phyloP scores from a whole-genome alignment of 2,888 invertebrate genomes.

The Sipha maydis region DNA sequence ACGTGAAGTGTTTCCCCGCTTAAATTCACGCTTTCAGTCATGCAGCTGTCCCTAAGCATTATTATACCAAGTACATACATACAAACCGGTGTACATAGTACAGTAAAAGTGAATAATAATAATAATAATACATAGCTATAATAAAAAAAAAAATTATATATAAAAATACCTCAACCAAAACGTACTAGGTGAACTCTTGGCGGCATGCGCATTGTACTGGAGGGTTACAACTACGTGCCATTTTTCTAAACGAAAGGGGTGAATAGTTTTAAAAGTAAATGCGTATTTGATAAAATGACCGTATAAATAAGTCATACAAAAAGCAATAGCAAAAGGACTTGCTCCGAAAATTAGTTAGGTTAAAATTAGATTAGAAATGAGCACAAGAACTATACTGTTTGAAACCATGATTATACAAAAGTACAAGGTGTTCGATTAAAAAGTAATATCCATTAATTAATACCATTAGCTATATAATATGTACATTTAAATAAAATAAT shows the following conservation, averaged over 20 bases:
- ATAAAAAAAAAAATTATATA: conserved; percentile 21
- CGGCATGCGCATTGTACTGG: conserved; percentile 16
- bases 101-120: conserved; percentile 8
- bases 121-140: conserved; percentile 7
- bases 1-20: conserved; percentile 56
- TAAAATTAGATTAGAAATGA: background rate
- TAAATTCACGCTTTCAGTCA: conserved; percentile 47
- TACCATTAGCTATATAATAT: background rate
- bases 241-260: conserved; percentile 48
- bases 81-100: conserved; percentile 26
- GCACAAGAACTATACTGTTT: background rate
- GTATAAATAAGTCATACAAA: too few relatives aligned
- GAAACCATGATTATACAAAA: background rate
- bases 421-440: background rate
- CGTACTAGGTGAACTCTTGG: conserved; percentile 39
- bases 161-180: conserved; percentile 62
- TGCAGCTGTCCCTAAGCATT: conserved; percentile 33
- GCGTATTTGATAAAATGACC: background rate
- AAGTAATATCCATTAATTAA: background rate
- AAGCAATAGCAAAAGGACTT: conserved; percentile 4
- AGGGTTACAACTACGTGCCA: conserved; percentile 43
- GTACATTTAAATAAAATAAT: background rate
- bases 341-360: conserved; percentile 20
- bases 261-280: conserved; percentile 4
- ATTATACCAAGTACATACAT: conserved; percentile 22